Base-by-base conservation (phyloP, 2,113 vertebrate species). In the Macaca mulatta region DNA sequence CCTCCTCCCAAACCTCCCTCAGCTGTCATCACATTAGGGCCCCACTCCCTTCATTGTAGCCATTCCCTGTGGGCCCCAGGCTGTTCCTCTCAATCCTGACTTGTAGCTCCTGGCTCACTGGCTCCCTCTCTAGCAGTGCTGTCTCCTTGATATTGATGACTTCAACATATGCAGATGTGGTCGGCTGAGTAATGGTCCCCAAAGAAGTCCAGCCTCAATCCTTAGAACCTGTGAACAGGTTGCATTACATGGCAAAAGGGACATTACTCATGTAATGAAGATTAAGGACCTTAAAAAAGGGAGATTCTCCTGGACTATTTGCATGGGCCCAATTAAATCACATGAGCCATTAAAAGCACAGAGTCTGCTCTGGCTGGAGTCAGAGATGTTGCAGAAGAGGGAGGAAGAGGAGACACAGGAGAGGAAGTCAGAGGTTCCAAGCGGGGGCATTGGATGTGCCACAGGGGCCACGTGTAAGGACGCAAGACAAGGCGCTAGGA, bases 361-460 rank as follows among this genome's bases (percentile, higher is more conserved):
- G n/a, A 10, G 5, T 9, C 38, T 23, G 38, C 38, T 40, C 70
- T 74, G 70, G 20, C n/a, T n/a, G 20, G n/a, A 40, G 70, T 74
- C 38, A 43, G 57, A 59, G n/a, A 72, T 40, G 38, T 9, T 12
- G 70, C 38, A 6, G 10, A 22, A 25, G 38, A 38, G n/a, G 69
- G 4, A n/a, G n/a, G 35, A 18, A 69, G 32, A 70, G 69, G 16
- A n/a, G 69, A n/a, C 8, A 20, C 1, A 17, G 69, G 8, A 38
- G 69, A 20, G 18, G 35, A 70, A n/a, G 69, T 0, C 20, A 12
- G 5, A 74, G 38, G 38, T 74, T 74, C 38, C 70, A 23, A 40
- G 70, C 2, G 0, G 22, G 38, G 18, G 5, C 18, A 0, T 22
- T 23, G 70, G 20, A 10, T 25, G 22, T 74, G 70, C 18, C 35